Evolutionary conservation across 2,113 vertebrate species (phyloP).

Genomic region (Willisornis vidua): DNA sequence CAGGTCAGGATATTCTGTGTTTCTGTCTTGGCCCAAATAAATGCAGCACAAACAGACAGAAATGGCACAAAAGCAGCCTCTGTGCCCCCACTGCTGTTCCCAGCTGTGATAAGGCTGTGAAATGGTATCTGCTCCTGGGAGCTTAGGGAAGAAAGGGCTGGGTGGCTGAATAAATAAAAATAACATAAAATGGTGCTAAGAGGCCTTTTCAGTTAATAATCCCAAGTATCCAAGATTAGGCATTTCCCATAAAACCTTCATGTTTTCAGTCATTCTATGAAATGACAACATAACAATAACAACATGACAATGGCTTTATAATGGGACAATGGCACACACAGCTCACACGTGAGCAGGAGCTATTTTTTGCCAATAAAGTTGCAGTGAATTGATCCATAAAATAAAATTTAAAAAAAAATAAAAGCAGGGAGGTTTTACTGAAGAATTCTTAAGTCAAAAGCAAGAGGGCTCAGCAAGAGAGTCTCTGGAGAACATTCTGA

Average conservation of each 20-base stretch:
- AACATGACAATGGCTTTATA: not conserved
- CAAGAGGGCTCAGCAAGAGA: not conserved
- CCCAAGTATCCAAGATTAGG: not conserved
- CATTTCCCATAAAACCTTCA: slow-evolving; percentile 4
- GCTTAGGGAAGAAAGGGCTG: not conserved
- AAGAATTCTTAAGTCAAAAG: not conserved
- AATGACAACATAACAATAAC: slow-evolving; percentile 1
- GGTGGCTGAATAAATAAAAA: slow-evolving; percentile 31
- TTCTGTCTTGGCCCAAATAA: not conserved
- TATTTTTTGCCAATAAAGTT: not conserved
- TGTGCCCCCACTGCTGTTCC: not conserved
- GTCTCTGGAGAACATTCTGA: not conserved
- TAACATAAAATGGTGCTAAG: not conserved
- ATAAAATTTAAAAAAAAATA: not conserved
- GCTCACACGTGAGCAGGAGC: not conserved
- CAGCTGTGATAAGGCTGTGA: not conserved
- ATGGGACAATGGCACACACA: not conserved
- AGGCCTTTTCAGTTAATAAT: slow-evolving; percentile 28
- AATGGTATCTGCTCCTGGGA: not conserved
- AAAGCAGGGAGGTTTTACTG: not conserved
- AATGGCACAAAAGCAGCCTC: not conserved
- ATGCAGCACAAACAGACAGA: not conserved
- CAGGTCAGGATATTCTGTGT: not conserved
- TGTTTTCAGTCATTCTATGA: slow-evolving; percentile 1
- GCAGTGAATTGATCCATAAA: slow-evolving; percentile 4